Evolutionary conservation across 2,888 invertebrate genomes (phyloP), one percentile per base, ranked within the genome.

Genomic region (Morpho deidamia): DNA sequence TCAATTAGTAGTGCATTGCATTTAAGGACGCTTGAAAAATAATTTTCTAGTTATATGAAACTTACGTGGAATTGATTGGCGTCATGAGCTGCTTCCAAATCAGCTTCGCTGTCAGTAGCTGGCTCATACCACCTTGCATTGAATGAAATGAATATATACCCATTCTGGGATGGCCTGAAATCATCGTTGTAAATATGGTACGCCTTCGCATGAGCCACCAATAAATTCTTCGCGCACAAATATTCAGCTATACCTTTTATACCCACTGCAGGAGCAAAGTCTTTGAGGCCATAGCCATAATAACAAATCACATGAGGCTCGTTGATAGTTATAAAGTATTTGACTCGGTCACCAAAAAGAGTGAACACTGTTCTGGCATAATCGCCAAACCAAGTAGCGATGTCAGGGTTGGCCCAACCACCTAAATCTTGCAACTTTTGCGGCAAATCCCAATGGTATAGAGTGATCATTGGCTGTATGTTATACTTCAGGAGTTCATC

Each of bases 281-380:
- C 9, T 3, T 37, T 37, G 3, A 10, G 9, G 8, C 37, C 37
- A 37, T 37, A 37, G n/a, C 37, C 37, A n/a, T 37, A 37, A 7
- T 37, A 37, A n/a, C 37, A 37, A 7, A 37, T 37, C 23, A 23
- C 23, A 23, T 23, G 23, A 1, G 94, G 94, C 65, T 95, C 95
- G 70, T 95, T 95, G 53, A 95, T 88, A 0, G 95, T 95, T 0
- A 93, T 87, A 94, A 94, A 95, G 44, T 84, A 74, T 71, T 88
- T 91, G 3, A 94, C 23, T 5, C 23, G 23, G 23, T 23, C 23
- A 23, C 23, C 23, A 23, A 23, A 23, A 23, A 23, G 23, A 23
- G 23, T 23, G 23, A 23, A 23, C 23, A 23, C 23, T 23, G 23
- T 23, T 23, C 23, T 23, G 2, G 23, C 23, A 5, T 23, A 23